Conservation (phyloP, 2,797 vertebrate genomes). For the Microtus obscurus region DNA sequence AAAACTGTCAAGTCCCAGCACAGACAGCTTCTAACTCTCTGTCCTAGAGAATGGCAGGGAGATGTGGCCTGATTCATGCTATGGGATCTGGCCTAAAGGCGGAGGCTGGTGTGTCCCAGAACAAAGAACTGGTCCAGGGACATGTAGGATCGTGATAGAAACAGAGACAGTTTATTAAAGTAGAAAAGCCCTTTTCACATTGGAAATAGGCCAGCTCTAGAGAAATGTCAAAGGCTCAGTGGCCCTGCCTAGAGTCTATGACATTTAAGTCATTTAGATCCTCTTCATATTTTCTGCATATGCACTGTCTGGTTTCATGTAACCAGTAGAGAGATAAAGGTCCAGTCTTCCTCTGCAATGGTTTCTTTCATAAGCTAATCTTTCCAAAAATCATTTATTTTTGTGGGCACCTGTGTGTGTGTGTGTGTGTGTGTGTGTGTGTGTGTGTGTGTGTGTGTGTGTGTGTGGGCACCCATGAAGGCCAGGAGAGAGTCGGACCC, state of each 20-base stretch:
- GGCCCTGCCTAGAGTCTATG: neutral
- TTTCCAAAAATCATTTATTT: neutral
- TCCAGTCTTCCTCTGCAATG: neutral
- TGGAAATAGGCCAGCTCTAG: neutral
- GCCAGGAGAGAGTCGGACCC: neutral
- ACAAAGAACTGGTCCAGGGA: neutral
- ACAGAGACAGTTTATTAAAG: neutral
- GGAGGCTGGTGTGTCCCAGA: neutral
- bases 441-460: no score
- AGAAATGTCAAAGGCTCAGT: neutral
- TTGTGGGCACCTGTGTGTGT: neutral
- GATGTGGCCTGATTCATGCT: neutral
- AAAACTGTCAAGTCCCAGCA: neutral
- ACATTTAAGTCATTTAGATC: neutral
- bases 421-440: no score
- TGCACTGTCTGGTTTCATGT: neutral
- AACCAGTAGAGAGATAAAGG: neutral
- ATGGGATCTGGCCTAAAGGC: neutral
- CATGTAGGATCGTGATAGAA: neutral
- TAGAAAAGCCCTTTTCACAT: neutral
- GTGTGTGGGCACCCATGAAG: neutral
- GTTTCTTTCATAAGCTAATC: neutral
- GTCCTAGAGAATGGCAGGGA: neutral
- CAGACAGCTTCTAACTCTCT: neutral
- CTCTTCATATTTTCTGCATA: neutral